Percentiles rank a stretch among this genome's conserved stretches.
Conservation (phyloP, 2,113 vertebrate genomes). For the Geococcyx californianus region DNA sequence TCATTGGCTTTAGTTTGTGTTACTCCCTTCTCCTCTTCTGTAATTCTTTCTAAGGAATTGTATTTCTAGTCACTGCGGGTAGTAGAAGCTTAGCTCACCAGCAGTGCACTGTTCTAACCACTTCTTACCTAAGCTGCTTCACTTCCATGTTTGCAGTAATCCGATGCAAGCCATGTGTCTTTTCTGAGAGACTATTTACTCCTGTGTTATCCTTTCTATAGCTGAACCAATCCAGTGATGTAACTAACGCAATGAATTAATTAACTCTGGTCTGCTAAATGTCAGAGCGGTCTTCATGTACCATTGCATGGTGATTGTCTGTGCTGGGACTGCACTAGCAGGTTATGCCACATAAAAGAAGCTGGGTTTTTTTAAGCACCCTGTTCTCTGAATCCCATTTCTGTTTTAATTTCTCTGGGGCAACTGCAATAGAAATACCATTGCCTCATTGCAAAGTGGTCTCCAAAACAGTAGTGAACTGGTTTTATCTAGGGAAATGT, state of each 20-base stretch:
- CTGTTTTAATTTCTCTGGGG: not conserved
- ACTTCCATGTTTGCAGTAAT: not conserved
- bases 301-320: not conserved
- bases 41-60: not conserved
- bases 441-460: not conserved
- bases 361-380: not conserved
- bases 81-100: not conserved
- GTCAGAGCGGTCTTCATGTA: not conserved
- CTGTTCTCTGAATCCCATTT: not conserved
- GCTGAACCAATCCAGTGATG: not conserved
- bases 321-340: not conserved
- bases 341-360: not conserved
- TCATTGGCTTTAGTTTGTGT: not conserved
- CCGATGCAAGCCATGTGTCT: accelerated
- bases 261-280: not conserved
- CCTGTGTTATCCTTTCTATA: not conserved
- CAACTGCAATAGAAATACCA: not conserved
- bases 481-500: not conserved
- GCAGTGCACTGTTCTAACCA: not conserved
- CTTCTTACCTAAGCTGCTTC: not conserved
- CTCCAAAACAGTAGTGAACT: not conserved
- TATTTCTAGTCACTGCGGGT: not conserved
- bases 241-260: not conserved
- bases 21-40: not conserved
- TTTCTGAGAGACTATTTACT: not conserved